Base-by-base conservation (phyloP, 92 coral and sea anemone genomes). In the Parazoanthus swiftii region DNA sequence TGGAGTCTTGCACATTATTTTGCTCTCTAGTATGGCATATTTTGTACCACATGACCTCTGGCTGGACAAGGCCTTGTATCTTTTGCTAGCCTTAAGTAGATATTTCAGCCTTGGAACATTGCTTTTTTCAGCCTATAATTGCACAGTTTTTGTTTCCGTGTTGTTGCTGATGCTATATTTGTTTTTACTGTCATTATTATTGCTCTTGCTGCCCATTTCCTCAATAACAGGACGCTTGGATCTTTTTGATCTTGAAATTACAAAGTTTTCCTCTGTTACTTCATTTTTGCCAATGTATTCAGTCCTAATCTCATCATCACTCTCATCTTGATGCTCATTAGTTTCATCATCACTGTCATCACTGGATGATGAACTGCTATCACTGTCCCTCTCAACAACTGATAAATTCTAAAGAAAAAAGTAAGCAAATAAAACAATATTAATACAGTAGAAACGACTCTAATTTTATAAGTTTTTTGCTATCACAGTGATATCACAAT, bases 191-290 rank as follows among this genome's bases (percentile, higher is more conserved):
- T 63, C 21, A 23, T 63, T 63, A 25, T 90, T 89, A 74, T 85
- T 78, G 38, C 36, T 42, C 25, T 8, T 54, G 58, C 76, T 68
- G 10, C 82, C 25, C 71, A 95, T 56, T 75, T 90, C 94, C 80
- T 95, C 96, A 51, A 95, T 95, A 25, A 93, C 74, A 23, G 98
- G 98, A 86, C 82, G 92, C 80, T 90, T 89, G 15, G 88, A 88
- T 77, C 63, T 85, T 18, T 71, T 79, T 51, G 87, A 35, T 78
- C 85, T 93, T 82, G 86, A 85, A 37, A 93, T 89, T n/a, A 91
- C 91, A 77, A 95, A 87, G 70, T 95, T 95, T 10, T 91, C 92
- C 39, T 95, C 96, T 43, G 98, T 95, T 33, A 95, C 86, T 81
- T 79, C 85, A 37, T 91, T 88, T 89, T 50, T 86, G 50, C 83